Evolutionary conservation across 2,113 vertebrate genomes (phyloP).

Genomic region (Cariama cristata): DNA sequence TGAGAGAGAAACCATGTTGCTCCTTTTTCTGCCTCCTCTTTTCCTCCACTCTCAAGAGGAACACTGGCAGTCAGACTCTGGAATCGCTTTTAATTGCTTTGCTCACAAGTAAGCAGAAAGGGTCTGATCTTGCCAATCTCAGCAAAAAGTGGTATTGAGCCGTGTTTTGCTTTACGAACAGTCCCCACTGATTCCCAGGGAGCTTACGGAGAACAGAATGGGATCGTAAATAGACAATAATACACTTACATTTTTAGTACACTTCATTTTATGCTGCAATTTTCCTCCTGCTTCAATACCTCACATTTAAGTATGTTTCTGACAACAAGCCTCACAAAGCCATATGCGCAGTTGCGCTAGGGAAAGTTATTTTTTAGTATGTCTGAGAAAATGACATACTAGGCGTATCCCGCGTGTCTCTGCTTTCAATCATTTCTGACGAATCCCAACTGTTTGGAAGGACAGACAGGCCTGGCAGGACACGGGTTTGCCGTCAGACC

Average conservation of each 20-base stretch:
- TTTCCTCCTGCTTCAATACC: not conserved
- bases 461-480: not conserved
- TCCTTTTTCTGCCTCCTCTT: not conserved
- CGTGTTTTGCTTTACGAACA: not conserved
- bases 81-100: conserved; percentile 30
- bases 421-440: not conserved
- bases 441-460: not conserved
- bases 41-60: not conserved
- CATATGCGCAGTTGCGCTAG: accelerated
- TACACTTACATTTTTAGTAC: not conserved
- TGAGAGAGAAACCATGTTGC: not conserved
- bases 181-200: not conserved
- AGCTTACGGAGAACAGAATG: not conserved
- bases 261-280: not conserved
- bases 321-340: not conserved
- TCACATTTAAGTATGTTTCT: not conserved
- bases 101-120: conserved; percentile 7
- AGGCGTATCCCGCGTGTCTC: not conserved
- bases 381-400: not conserved
- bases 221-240: not conserved
- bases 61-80: not conserved
- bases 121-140: conserved; percentile 6
- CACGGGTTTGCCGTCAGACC: not conserved
- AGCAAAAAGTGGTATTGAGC: not conserved
- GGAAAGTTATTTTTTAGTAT: not conserved